These are phyloP conservation scores for Cyclopterus lumpus DNA, from an alignment of 2,797 vertebrate genomes.

Conservation along the genomic window DNA sequence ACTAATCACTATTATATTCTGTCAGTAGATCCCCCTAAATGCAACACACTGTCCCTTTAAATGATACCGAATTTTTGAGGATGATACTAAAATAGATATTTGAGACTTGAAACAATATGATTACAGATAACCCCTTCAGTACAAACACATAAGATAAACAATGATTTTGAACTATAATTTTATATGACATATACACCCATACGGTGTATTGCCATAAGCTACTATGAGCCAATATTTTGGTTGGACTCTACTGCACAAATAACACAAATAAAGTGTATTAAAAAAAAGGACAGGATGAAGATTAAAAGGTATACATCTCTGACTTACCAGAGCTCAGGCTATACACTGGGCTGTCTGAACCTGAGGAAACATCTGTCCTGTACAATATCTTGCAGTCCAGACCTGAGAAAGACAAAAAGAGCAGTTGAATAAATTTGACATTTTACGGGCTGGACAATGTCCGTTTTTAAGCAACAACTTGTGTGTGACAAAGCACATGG, in stretches of 20 bases:
- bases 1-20: too few relatives aligned
- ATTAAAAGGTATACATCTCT: background rate
- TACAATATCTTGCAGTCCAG: conserved; percentile 79
- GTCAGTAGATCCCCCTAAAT: background rate
- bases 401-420: conserved; percentile 65
- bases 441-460: conserved; percentile 3
- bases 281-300: background rate
- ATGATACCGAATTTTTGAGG: background rate
- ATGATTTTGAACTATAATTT: background rate
- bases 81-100: background rate
- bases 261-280: conserved; percentile 8
- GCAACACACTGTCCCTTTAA: background rate
- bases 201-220: background rate
- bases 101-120: background rate
- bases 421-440: background rate
- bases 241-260: background rate
- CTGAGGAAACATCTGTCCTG: conserved; percentile 59
- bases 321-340: conserved; percentile 73
- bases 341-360: conserved; percentile 65
- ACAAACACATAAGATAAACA: background rate
- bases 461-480: background rate
- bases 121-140: background rate
- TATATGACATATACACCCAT: background rate
- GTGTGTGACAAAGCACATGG: conserved; percentile 8
- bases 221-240: background rate